Percentiles rank a stretch among this genome's conserved stretches.
Conservation (phyloP, 1,140 invertebrate species). For the Dendrolimus kikuchii region DNA sequence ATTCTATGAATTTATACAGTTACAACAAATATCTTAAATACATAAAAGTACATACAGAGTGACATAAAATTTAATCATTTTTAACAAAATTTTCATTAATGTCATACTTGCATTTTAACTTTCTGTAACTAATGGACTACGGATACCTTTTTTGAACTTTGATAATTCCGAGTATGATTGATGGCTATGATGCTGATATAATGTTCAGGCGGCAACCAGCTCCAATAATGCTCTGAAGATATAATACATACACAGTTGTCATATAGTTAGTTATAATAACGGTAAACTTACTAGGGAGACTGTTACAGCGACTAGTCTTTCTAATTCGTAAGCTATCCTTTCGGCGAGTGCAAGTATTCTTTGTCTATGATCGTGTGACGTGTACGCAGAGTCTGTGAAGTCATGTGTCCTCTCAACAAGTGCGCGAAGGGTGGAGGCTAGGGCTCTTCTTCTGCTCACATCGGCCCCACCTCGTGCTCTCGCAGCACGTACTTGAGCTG, state of each 20-base stretch:
- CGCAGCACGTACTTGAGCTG: slow-evolving; percentile 53
- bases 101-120: no score
- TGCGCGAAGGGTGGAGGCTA: slow-evolving; percentile 88
- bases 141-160: no score
- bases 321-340: slow-evolving; percentile 87
- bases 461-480: slow-evolving; percentile 68
- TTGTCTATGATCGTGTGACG: slow-evolving; percentile 96
- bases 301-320: slow-evolving; percentile 88
- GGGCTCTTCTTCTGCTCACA: slow-evolving; percentile 79
- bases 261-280: neutral
- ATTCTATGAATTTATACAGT: no score
- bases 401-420: slow-evolving; percentile 97
- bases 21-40: no score
- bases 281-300: slow-evolving; percentile 83
- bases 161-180: no score
- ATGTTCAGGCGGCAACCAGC: no score
- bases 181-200: no score
- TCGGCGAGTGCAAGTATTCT: slow-evolving; percentile 94
- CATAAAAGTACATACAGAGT: no score
- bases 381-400: slow-evolving; percentile 99
- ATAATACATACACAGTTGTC: slow-evolving; percentile 1
- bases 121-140: no score
- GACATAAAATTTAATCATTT: no score
- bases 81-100: no score
- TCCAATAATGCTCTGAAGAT: no score